A percentile compares a stretch with the other conserved stretches of the same genome.
Conservation (phyloP, 2,888 invertebrate genomes). For the Amblyteles armatorius region DNA sequence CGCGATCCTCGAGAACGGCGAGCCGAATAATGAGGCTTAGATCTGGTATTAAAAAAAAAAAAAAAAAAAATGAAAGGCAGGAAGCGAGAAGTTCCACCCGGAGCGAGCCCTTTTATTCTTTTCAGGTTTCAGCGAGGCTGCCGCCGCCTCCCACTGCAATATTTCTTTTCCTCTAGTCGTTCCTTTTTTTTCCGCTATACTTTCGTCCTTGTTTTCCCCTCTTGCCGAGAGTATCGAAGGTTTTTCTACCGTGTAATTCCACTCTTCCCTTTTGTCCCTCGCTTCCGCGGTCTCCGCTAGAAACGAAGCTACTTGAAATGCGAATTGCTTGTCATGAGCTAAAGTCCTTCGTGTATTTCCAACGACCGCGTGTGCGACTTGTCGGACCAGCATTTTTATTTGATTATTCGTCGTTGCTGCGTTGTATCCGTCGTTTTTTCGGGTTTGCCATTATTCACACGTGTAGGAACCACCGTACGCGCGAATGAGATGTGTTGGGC, state of each 20-base stretch:
- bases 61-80: slow-evolving; percentile 17
- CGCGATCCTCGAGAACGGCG: background rate
- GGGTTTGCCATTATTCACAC: background rate
- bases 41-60: background rate
- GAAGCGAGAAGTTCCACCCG: slow-evolving; percentile 3
- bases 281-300: slow-evolving; percentile 2
- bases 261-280: background rate
- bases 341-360: background rate
- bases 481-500: too few relatives aligned
- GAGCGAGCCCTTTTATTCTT: slow-evolving; percentile 13
- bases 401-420: background rate
- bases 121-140: slow-evolving; percentile 14
- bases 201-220: slow-evolving; percentile 27
- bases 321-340: background rate
- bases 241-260: slow-evolving; percentile 28
- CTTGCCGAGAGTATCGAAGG: slow-evolving; percentile 6
- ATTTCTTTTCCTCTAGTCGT: slow-evolving; percentile 44
- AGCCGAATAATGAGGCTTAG: background rate
- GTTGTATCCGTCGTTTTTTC: background rate
- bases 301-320: background rate
- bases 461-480: background rate
- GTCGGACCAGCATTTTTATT: background rate
- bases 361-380: background rate
- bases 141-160: slow-evolving; percentile 35
- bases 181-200: background rate